These are phyloP conservation scores for Cercocebus atys DNA, from an alignment of 2,113 vertebrate species.

Conservation along the genomic window DNA sequence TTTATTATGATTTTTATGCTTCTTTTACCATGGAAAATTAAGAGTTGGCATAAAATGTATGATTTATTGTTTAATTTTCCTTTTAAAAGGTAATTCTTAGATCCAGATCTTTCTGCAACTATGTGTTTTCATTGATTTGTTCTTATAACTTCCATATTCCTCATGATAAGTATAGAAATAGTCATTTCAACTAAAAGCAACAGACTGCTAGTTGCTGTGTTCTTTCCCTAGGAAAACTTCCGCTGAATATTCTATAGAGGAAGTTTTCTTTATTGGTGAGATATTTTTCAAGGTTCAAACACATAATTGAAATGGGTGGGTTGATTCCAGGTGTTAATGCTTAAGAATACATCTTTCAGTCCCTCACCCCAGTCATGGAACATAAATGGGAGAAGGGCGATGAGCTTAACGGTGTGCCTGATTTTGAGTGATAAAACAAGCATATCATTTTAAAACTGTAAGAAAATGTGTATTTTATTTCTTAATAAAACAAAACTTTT, in stretches of 20 bases:
- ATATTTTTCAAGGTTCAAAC: not conserved
- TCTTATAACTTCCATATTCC: not conserved
- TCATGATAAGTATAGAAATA: not conserved
- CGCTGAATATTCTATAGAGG: not conserved
- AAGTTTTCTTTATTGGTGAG: constrained; percentile 9
- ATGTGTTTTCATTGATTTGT: not conserved
- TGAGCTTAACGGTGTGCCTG: not conserved
- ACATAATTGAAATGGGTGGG: not conserved
- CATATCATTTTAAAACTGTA: not conserved
- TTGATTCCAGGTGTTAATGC: not conserved
- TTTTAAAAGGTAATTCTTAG: constrained; percentile 1
- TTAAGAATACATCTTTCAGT: not conserved
- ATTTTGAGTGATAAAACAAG: not conserved
- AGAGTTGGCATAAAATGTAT: not conserved
- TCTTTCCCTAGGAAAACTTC: not conserved
- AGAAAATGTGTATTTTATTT: not conserved
- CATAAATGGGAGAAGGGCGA: not conserved
- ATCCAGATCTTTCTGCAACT: not conserved
- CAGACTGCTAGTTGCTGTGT: not conserved
- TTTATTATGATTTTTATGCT: constrained; percentile 31
- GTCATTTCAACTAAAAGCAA: not conserved
- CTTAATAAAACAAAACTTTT: constrained; percentile 18
- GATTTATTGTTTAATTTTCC: not conserved
- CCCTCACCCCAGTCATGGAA: not conserved
- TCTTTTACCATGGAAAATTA: not conserved